phyloP scores from a whole-genome alignment of 2,797 vertebrate species.

The Adelosebastes latens region DNA sequence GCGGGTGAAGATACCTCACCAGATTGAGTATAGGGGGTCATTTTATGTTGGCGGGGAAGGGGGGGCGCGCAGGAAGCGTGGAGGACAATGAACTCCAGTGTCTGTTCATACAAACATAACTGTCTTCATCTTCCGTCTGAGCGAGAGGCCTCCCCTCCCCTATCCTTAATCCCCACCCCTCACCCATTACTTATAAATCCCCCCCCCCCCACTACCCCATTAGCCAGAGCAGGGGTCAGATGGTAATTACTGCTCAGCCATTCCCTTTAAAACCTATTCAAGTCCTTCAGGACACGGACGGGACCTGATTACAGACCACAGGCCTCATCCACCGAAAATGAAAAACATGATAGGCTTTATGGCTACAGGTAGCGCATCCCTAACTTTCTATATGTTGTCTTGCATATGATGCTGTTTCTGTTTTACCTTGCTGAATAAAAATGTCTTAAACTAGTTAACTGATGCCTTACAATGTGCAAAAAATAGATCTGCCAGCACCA shows the following conservation, averaged over 20 bases:
- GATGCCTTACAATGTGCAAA: neutral
- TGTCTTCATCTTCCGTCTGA: slow-evolving; percentile 69
- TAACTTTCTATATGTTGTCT: neutral
- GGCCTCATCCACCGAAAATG: slow-evolving; percentile 10
- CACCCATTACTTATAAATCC: slow-evolving; percentile 48
- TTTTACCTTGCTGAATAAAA: neutral
- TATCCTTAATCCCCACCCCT: slow-evolving; percentile 53
- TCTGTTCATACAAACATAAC: slow-evolving; percentile 75
- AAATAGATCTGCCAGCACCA: neutral
- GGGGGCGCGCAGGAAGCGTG: slow-evolving; percentile 63
- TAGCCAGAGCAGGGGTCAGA: slow-evolving; percentile 66
- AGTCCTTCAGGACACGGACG: slow-evolving; percentile 45
- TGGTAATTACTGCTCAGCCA: slow-evolving; percentile 67
- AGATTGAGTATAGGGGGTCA: slow-evolving; percentile 65
- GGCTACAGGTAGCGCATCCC: neutral
- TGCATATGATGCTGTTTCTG: neutral
- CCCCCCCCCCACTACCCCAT: slow-evolving; percentile 21
- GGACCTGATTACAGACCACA: slow-evolving; percentile 18
- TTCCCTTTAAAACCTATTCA: slow-evolving; percentile 58
- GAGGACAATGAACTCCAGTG: slow-evolving; percentile 81
- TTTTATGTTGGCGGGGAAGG: slow-evolving; percentile 61
- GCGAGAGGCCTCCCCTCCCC: slow-evolving; percentile 39
- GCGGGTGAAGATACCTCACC: slow-evolving; percentile 68
- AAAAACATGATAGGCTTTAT: neutral
- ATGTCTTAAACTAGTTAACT: neutral